phyloP scores from a whole-genome alignment of 2,113 vertebrate genomes.

The Heptranchias perlo region DNA sequence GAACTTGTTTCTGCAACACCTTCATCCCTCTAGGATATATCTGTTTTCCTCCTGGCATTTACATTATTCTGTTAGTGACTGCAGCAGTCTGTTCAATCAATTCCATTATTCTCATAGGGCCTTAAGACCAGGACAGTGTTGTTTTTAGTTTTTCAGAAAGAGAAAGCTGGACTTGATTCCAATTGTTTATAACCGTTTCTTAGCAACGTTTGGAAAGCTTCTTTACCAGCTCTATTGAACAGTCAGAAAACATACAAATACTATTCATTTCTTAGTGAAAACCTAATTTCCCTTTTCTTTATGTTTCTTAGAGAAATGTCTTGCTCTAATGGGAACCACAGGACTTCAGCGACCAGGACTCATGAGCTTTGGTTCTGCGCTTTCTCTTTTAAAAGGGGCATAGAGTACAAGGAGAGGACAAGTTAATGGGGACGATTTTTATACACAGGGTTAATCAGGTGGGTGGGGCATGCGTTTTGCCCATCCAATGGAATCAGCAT shows the following conservation, averaged over 20 bases:
- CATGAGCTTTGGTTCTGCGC: not conserved
- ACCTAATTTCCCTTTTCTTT: not conserved
- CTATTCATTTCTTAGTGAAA: not conserved
- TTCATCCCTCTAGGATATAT: not conserved
- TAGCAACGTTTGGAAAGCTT: constrained; percentile 20
- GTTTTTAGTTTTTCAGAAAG: not conserved
- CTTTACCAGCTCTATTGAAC: not conserved
- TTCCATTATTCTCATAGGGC: not conserved
- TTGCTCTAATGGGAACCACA: not conserved
- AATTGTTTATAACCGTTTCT: not conserved
- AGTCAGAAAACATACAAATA: constrained; percentile 27
- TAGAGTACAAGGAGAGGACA: no score
- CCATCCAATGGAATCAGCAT: not conserved
- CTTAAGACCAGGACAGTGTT: not conserved
- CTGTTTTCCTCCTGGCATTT: not conserved
- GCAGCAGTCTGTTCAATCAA: not conserved
- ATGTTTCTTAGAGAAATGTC: not conserved
- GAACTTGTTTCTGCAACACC: not conserved
- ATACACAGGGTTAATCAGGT: not conserved
- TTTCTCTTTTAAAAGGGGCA: not conserved
- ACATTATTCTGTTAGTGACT: not conserved
- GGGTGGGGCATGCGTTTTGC: not conserved
- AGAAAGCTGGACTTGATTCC: not conserved
- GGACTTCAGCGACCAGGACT: not conserved
- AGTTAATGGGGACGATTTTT: not conserved